phyloP scores from a whole-genome alignment of 2,113 vertebrate species.

The Pseudorhombus dupliciocellatus region DNA sequence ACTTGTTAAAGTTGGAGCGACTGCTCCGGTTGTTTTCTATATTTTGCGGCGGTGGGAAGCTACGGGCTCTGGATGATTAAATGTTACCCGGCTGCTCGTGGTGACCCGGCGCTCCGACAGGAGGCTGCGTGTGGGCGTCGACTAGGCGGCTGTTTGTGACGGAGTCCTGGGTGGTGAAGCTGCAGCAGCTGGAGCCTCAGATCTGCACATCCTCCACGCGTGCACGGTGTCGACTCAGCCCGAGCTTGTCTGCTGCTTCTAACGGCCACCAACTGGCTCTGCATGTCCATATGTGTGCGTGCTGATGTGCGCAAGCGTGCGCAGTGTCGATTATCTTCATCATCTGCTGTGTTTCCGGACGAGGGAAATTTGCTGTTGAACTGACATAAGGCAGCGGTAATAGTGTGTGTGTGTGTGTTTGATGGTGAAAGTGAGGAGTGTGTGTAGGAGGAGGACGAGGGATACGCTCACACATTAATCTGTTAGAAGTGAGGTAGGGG shows the following conservation, averaged over 20 bases:
- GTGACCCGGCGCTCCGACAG: background rate
- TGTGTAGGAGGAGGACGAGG: slow-evolving; percentile 13
- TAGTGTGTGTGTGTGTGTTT: slow-evolving; percentile 6
- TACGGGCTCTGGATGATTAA: background rate
- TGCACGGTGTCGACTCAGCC: background rate
- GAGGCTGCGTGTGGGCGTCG: too few species aligned
- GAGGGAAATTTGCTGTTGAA: slow-evolving; percentile 28
- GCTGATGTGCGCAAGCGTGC: slow-evolving; percentile 6
- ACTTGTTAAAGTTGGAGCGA: background rate
- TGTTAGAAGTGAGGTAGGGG: slow-evolving; percentile 55
- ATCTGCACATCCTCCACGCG: background rate
- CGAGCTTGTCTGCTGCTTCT: background rate
- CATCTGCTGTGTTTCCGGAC: slow-evolving; percentile 56
- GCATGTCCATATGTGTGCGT: background rate
- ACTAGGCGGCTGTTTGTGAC: background rate
- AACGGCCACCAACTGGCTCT: background rate
- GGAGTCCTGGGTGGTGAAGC: slow-evolving; percentile 1
- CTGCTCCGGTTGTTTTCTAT: background rate
- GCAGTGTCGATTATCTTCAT: slow-evolving; percentile 22
- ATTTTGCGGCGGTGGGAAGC: background rate
- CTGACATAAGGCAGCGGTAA: slow-evolving; percentile 45
- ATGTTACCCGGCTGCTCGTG: background rate
- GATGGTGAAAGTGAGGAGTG: background rate
- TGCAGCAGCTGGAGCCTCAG: background rate
- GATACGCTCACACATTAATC: slow-evolving; percentile 60